phyloP scores from a whole-genome alignment of 2,888 invertebrate species.

The Morpho deidamia region DNA sequence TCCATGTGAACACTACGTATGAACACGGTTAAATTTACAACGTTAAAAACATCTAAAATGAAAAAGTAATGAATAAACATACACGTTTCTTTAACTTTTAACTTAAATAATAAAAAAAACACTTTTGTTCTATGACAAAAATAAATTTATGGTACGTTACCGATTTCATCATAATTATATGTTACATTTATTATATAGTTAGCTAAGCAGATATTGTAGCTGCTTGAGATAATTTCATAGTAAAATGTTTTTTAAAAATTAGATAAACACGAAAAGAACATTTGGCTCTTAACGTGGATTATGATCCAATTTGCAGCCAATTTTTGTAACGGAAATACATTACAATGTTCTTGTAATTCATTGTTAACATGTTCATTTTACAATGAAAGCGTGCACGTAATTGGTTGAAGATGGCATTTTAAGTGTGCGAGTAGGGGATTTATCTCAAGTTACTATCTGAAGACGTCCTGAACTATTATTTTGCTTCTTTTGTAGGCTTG shows the following conservation, averaged over 20 bases:
- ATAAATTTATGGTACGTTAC: too few species aligned
- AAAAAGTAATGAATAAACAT: too few species aligned
- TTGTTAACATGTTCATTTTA: slow-evolving; percentile 26
- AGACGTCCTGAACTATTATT: neutral
- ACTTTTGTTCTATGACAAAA: too few species aligned
- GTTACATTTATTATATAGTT: neutral
- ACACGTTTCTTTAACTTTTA: too few species aligned
- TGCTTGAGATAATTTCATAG: neutral
- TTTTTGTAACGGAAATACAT: slow-evolving; percentile 21
- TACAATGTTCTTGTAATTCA: slow-evolving; percentile 13
- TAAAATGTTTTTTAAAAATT: slow-evolving; percentile 2
- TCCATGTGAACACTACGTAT: too few species aligned
- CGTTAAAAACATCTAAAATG: too few species aligned
- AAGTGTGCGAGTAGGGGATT: slow-evolving; percentile 21
- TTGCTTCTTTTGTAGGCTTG: too few species aligned
- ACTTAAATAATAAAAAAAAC: too few species aligned
- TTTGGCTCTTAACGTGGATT: slow-evolving; percentile 8
- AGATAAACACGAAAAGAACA: slow-evolving; percentile 4
- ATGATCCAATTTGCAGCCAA: slow-evolving; percentile 16
- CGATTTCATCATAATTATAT: too few species aligned
- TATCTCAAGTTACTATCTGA: slow-evolving; percentile 3
- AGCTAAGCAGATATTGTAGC: neutral
- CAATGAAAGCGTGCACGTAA: slow-evolving; percentile 35
- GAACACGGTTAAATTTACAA: too few species aligned
- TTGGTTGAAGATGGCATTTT: slow-evolving; percentile 38